A percentile compares a stretch with the other conserved stretches of the same genome.
phyloP scores from a whole-genome alignment of 2,113 vertebrate species.

The Pseudopipra pipra region DNA sequence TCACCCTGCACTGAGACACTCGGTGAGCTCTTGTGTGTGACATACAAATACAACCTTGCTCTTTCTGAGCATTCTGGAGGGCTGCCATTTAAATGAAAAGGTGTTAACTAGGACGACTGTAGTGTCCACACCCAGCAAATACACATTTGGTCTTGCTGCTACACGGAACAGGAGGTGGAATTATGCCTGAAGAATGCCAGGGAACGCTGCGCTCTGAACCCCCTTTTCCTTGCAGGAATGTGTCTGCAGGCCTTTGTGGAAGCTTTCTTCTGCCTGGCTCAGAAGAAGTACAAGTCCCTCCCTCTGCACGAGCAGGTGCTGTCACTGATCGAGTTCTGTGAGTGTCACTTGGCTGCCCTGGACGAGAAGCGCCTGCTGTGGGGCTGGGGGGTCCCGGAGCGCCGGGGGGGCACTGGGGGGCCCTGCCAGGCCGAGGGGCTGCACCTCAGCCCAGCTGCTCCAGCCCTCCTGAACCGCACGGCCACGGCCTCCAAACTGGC shows the following conservation, averaged over 20 bases:
- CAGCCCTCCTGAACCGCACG: not conserved
- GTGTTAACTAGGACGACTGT: not conserved
- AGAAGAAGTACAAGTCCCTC: conserved; percentile 83
- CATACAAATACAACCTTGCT: not conserved
- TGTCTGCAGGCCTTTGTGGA: conserved; percentile 91
- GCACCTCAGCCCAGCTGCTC: not conserved
- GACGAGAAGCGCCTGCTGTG: conserved; percentile 77
- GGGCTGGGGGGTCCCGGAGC: conserved; percentile 12
- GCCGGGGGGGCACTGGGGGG: not conserved
- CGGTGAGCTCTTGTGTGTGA: not conserved
- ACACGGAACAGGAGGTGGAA: rapidly evolving
- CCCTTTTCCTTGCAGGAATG: conserved; percentile 83
- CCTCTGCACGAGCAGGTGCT: conserved; percentile 80
- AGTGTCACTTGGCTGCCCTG: conserved; percentile 79
- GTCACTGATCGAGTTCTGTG: conserved; percentile 83
- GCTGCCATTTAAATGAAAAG: not conserved
- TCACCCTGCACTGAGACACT: not conserved
- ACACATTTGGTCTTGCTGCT: not conserved
- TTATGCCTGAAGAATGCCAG: not conserved
- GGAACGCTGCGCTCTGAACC: not conserved
- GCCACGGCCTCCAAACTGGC: not conserved
- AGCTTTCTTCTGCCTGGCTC: conserved; percentile 89
- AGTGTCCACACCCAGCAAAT: not conserved
- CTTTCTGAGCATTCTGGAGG: not conserved
- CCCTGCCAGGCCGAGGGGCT: not conserved